These are phyloP conservation scores for Octomys mimax DNA, from an alignment of 2,797 vertebrate genomes.

Conservation along the genomic window DNA sequence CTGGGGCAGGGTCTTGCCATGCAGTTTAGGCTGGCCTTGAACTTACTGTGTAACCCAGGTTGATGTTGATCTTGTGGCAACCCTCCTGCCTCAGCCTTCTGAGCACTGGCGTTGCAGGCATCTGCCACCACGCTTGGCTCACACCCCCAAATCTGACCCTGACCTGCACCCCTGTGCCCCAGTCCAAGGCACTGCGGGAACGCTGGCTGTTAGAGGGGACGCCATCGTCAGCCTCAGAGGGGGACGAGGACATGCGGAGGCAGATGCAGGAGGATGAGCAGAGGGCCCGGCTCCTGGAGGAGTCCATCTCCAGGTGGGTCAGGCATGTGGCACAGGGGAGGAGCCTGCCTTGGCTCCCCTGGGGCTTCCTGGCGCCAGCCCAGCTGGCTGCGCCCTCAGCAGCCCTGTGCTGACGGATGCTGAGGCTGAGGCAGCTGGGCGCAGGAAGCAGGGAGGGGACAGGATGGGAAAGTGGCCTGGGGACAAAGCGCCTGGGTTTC, in stretches of 20 bases:
- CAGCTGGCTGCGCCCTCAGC: not conserved
- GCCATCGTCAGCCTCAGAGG: slow-evolving; percentile 91
- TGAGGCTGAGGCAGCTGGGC: not conserved
- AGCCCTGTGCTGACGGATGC: rapidly evolving
- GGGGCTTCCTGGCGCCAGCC: slow-evolving; percentile 57
- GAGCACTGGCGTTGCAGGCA: not conserved
- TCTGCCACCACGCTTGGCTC: not conserved
- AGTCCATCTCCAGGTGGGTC: slow-evolving; percentile 93
- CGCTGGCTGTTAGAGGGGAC: slow-evolving; percentile 96
- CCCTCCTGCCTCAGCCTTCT: not conserved
- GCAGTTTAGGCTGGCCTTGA: not conserved
- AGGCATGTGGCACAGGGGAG: not conserved
- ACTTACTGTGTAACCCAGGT: not conserved
- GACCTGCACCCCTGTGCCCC: not conserved
- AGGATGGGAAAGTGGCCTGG: not conserved
- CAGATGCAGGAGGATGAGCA: slow-evolving; percentile 94
- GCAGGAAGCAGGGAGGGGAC: slow-evolving; percentile 55
- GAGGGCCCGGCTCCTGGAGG: slow-evolving; percentile 93
- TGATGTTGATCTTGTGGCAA: not conserved
- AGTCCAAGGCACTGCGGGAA: slow-evolving; percentile 96
- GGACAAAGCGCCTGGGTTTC: slow-evolving; percentile 60
- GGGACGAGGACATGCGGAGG: slow-evolving; percentile 91
- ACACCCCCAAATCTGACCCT: too few species aligned
- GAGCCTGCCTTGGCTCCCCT: not conserved
- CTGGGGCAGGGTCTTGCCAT: not conserved